Conservation (phyloP, 1,140 invertebrate genomes). For the Bathynomus jamesi region DNA sequence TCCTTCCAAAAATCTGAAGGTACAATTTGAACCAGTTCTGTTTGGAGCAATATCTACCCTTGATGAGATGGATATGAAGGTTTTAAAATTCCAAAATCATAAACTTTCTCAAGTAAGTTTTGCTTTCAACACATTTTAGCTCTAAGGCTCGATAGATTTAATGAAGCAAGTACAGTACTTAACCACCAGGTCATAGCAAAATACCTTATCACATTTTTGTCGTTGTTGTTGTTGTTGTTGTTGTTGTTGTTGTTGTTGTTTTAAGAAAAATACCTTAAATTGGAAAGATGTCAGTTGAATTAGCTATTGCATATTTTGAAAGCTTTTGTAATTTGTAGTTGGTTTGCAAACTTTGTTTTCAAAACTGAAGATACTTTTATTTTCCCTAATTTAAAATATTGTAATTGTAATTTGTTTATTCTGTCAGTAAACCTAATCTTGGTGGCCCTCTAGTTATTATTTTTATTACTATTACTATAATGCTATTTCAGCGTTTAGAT, state of each 20-base stretch:
- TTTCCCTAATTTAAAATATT: too few relatives aligned
- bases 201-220: too few relatives aligned
- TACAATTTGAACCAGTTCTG: constrained; percentile 85
- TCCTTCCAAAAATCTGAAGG: constrained; percentile 59
- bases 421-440: too few relatives aligned
- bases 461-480: constrained; percentile 5
- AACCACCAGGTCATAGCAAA: too few relatives aligned
- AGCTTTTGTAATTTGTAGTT: too few relatives aligned
- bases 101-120: constrained; percentile 75
- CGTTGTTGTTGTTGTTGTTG: too few relatives aligned
- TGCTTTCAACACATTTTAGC: not conserved
- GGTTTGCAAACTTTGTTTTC: too few relatives aligned
- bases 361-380: too few relatives aligned
- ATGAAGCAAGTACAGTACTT: not conserved
- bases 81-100: constrained; percentile 93
- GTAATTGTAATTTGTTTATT: too few relatives aligned
- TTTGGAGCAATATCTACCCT: constrained; percentile 86
- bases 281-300: too few relatives aligned
- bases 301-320: too few relatives aligned
- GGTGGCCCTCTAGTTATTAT: constrained; percentile 18
- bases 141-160: not conserved
- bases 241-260: not conserved
- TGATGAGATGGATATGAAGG: constrained; percentile 96
- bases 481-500: constrained; percentile 62
- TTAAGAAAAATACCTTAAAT: constrained; percentile 6